Evolutionary conservation across 2,888 invertebrate species (phyloP).

Genomic region (Anarsia innoxiella): DNA sequence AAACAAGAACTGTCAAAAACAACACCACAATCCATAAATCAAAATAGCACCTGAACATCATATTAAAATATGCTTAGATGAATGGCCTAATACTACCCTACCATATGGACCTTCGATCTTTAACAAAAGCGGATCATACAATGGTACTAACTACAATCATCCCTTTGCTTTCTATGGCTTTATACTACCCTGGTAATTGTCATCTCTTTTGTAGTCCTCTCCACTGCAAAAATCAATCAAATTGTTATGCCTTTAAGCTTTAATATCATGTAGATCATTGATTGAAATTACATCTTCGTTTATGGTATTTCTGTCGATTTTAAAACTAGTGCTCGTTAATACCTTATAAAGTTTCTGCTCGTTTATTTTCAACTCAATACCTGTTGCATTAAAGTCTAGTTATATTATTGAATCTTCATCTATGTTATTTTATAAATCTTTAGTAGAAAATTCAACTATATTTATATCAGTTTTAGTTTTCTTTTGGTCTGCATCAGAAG

Average conservation of each 20-base stretch:
- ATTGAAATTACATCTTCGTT: conserved; percentile 42
- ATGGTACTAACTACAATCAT: conserved; percentile 55
- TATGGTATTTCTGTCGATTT: conserved; percentile 46
- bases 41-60: conserved; percentile 44
- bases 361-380: too few relatives aligned
- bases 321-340: conserved; percentile 40
- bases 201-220: conserved; percentile 32
- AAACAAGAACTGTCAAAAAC: too few relatives aligned
- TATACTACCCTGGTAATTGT: conserved; percentile 68
- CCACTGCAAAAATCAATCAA: conserved; percentile 29
- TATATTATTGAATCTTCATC: too few relatives aligned
- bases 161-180: conserved; percentile 40
- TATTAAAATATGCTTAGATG: conserved; percentile 62
- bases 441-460: conserved; percentile 19
- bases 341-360: too few relatives aligned
- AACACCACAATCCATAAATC: conserved; percentile 31
- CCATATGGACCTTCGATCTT: conserved; percentile 60
- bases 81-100: conserved; percentile 51
- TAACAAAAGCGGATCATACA: conserved; percentile 44
- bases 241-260: conserved; percentile 1
- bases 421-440: background rate
- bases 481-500: conserved; percentile 18
- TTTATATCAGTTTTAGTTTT: conserved; percentile 20
- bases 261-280: conserved; percentile 17
- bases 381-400: too few relatives aligned